phyloP scores from a whole-genome alignment of 2,113 vertebrate species.

The Microcebus griseorufus region DNA sequence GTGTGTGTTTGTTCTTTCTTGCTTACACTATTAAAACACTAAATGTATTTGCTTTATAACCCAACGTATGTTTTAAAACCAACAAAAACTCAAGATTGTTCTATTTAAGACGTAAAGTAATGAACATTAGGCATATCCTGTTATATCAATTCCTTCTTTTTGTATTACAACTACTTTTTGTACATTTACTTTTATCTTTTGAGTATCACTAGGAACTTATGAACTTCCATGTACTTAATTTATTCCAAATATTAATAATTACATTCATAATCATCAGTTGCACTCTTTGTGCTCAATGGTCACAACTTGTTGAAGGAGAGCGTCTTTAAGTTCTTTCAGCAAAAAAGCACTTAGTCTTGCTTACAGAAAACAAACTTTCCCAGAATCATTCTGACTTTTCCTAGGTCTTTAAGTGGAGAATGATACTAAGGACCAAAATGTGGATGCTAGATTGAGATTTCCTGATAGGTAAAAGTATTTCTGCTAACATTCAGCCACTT shows the following conservation, averaged over 20 bases:
- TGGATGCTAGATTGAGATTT: not conserved
- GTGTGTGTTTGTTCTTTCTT: not conserved
- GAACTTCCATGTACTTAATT: not conserved
- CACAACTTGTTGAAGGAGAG: not conserved
- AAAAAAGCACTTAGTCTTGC: not conserved
- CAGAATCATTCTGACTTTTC: constrained; percentile 22
- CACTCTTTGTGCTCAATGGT: not conserved
- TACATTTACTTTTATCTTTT: constrained; percentile 15
- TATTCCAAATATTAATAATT: not conserved
- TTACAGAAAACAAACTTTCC: not conserved
- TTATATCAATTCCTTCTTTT: not conserved
- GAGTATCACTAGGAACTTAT: not conserved
- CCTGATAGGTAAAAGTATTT: not conserved
- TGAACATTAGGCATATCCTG: not conserved
- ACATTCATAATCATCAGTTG: not conserved
- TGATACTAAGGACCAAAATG: not conserved
- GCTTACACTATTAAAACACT: not conserved
- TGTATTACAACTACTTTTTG: not conserved
- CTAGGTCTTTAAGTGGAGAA: not conserved
- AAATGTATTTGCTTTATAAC: not conserved
- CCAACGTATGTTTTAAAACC: not conserved
- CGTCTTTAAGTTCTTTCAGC: not conserved
- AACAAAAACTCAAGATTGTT: not conserved
- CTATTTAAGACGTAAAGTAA: not conserved
- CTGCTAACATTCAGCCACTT: not conserved